Evolutionary conservation across 2,888 invertebrate genomes (phyloP).

Genomic region (Pyrrhia umbra): DNA sequence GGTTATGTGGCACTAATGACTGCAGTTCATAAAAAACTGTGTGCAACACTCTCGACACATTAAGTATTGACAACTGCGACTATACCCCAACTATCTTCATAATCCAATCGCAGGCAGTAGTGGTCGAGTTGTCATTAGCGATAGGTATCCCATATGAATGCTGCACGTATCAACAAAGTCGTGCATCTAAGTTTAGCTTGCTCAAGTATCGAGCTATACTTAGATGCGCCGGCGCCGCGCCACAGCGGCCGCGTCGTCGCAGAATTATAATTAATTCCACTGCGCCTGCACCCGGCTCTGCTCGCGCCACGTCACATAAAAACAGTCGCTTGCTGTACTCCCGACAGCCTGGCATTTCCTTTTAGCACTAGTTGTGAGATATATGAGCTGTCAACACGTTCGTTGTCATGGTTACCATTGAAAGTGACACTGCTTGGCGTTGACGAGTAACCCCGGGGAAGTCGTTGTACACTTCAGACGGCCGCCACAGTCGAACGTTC

Average conservation of each 20-base stretch:
- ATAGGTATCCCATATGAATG: conserved; percentile 3
- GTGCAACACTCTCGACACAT: too few species aligned
- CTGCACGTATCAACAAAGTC: conserved; percentile 14
- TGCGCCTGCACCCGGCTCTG: conserved; percentile 20
- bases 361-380: conserved; percentile 11
- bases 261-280: conserved; percentile 40
- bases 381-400: conserved; percentile 29
- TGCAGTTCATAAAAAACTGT: too few species aligned
- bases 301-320: conserved; percentile 17
- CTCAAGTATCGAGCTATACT: conserved; percentile 28
- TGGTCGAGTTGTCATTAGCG: background rate
- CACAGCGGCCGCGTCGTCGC: conserved; percentile 1
- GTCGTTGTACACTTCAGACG: background rate
- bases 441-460: background rate
- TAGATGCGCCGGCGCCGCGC: conserved; percentile 44
- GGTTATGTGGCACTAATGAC: too few species aligned
- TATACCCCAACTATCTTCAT: too few species aligned
- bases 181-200: conserved; percentile 18
- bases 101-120: background rate
- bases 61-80: too few species aligned
- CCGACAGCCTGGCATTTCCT: conserved; percentile 12
- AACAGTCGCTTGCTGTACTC: conserved; percentile 8
- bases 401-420: conserved; percentile 16
- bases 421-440: conserved; percentile 6
- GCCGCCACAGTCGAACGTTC: background rate